These are phyloP conservation scores for Ardeotis arabs DNA, from an alignment of 2,113 vertebrate genomes.

Conservation along the genomic window DNA sequence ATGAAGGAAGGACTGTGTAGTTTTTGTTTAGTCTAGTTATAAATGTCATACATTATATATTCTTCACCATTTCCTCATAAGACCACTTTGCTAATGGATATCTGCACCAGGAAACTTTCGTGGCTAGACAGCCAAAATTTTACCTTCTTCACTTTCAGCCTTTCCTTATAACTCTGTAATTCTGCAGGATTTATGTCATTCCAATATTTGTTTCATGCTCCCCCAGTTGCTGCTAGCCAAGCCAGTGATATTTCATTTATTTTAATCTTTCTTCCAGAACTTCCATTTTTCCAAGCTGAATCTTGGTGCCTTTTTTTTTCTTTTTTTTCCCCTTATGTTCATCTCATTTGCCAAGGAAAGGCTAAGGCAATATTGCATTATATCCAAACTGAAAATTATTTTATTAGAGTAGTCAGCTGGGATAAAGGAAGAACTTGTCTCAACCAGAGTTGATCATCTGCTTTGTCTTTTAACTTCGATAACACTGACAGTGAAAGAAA, in stretches of 20 bases:
- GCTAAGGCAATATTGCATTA: neutral
- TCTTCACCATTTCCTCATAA: slow-evolving; percentile 51
- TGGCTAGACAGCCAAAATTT: slow-evolving; percentile 57
- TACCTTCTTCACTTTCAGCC: slow-evolving; percentile 64
- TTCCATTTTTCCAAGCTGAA: slow-evolving; percentile 62
- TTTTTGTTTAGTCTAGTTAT: slow-evolving; percentile 57
- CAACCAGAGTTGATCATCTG: neutral
- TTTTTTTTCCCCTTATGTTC: neutral
- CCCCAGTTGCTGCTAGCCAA: slow-evolving; percentile 44
- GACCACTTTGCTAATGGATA: neutral
- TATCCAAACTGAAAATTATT: neutral
- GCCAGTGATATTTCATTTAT: slow-evolving; percentile 65
- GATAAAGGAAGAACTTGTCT: neutral
- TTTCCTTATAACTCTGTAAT: slow-evolving; percentile 43
- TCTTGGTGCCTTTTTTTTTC: neutral
- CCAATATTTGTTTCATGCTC: slow-evolving; percentile 59
- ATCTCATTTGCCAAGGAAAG: slow-evolving; percentile 34
- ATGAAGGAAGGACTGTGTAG: neutral
- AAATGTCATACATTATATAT: slow-evolving; percentile 33
- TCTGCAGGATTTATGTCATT: slow-evolving; percentile 68
- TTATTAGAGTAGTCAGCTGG: neutral
- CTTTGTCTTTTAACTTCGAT: neutral
- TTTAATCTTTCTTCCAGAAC: slow-evolving; percentile 68
- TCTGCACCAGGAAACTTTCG: slow-evolving; percentile 55
- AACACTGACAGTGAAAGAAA: neutral